Evolutionary conservation across 1,140 invertebrate genomes (phyloP), one percentile per base, ranked within the genome.

Genomic region (Bilobella aurantiaca): DNA sequence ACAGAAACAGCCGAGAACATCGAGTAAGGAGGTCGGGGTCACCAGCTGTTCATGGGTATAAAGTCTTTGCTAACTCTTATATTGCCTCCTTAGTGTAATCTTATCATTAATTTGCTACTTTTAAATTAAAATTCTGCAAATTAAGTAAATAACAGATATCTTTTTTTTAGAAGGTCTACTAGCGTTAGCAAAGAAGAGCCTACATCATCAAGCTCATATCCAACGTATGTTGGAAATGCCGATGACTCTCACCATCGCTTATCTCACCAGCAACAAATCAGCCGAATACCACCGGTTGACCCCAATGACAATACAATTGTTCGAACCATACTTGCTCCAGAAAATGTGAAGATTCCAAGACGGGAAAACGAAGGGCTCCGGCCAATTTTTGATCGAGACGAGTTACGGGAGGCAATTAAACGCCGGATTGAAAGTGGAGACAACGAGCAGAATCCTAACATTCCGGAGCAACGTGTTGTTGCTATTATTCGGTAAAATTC

Each of bases 351-450:
- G 49, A 72, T 72, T 56, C 70, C 70, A 31, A 29, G 70, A n/a
- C 58, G 70, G 16, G 37, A 56, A 23, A 42, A 49, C 34, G 70
- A 72, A 69, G 70, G 70, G 0, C 29, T 56, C 21, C 63, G 57
- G 25, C 65, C 70, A 56, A 72, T 72, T 63, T 72, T 72, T 64
- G 70, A 72, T 8, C 29, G 70, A n/a, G 65, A 67, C 5, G 70
- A 72, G 58, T 53, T 72, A 3, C 58, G 66, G 0, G 70, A 72
- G n/a, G 16, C 65, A 2, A 72, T 72, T 29, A 16, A 14, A 16
- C 30, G 65, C 2, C 18, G 70, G 57, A 68, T 72, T 28, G 32
- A 59, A 27, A 49, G 64, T 1, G 68, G 66, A 1, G 61, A 65
- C 30, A 65, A 67, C 49, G 70, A 72, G 25, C 37, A 60, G 18